phyloP scores from a whole-genome alignment of 1,140 invertebrate species.

The Cherax quadricarinatus region DNA sequence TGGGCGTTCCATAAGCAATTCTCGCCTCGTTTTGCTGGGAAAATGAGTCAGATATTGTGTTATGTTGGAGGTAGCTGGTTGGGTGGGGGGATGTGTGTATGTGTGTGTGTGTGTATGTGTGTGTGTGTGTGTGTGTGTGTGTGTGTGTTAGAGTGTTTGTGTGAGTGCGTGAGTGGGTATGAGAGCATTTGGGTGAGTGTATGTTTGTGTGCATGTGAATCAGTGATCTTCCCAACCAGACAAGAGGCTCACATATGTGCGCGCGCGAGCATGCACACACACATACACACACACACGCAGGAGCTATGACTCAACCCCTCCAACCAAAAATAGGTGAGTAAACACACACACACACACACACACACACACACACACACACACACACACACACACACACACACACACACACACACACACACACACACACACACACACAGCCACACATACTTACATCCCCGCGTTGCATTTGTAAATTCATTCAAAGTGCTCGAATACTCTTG shows the following conservation, averaged over 20 bases:
- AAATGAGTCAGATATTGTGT: conserved; percentile 50
- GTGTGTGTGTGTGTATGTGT: conserved; percentile 7
- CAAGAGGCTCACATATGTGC: background rate
- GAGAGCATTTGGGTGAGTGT: background rate
- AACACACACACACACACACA: too few species aligned
- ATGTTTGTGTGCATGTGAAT: background rate
- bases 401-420: too few species aligned
- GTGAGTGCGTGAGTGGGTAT: background rate
- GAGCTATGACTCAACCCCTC: too few species aligned
- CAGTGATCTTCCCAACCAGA: too few species aligned
- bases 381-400: too few species aligned
- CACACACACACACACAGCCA: background rate
- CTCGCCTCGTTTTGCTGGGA: conserved; percentile 37
- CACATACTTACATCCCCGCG: background rate
- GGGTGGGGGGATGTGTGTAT: conserved; percentile 25
- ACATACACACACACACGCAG: too few species aligned
- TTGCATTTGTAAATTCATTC: background rate
- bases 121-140: conserved; percentile 16
- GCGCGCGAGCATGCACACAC: too few species aligned
- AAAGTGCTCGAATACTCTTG: background rate
- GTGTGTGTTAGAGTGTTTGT: conserved; percentile 12
- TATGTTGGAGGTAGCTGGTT: background rate
- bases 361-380: too few species aligned
- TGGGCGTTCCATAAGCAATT: conserved; percentile 58
- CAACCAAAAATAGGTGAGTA: too few species aligned